Base-by-base conservation (phyloP, 2,797 vertebrate species). In the Poecilia gillii region DNA sequence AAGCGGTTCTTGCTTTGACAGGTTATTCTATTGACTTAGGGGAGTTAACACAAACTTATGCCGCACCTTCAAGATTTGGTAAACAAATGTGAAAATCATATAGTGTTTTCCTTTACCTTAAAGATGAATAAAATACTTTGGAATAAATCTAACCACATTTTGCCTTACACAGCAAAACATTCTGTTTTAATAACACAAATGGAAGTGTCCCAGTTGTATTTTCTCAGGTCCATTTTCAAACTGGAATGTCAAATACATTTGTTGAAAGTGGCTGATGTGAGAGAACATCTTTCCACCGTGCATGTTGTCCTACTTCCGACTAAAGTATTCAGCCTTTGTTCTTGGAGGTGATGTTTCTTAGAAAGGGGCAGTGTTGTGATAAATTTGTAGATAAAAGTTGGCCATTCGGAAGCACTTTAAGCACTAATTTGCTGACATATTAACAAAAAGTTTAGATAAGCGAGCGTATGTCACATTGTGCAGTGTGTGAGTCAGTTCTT, bases 401-500 rank as follows among this genome's bases (percentile, higher is more conserved):
- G 28, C 7, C 13, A 28, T 49, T 6, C 47, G 6, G 18, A 75
- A 39, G 45, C 31, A 16, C 11, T 36, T 76, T 25, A 39, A 76
- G 31, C 6, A 36, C 45, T 64, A 41, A 76, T 31, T 39, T 76
- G n/a, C 4, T 25, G 5, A 66, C 18, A 11, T 25, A 49, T 76
- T n/a, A 36, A 41, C n/a, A 36, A 49, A 0, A 46, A 8, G 25
- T 16, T 28, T 45, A 71, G 68, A 71, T 71, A 71, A 46, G 41
- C 1, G 0, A 46, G n/a, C 6, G 7, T 6, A 6, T 47, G 39
- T 1, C 43, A 82, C 1, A 51, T 68, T 77, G 47, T 25, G 18
- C 20, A 39, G 25, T 25, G 18, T 14, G 66, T 74, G 55, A 59
- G 39, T 75, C 72, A 74, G 47, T 36, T 72, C 28, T 81, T 53